Percentiles rank a stretch among this genome's conserved stretches.
These are phyloP conservation scores for Aphelocoma californica DNA, from an alignment of 2,797 vertebrate species.

Conservation along the genomic window DNA sequence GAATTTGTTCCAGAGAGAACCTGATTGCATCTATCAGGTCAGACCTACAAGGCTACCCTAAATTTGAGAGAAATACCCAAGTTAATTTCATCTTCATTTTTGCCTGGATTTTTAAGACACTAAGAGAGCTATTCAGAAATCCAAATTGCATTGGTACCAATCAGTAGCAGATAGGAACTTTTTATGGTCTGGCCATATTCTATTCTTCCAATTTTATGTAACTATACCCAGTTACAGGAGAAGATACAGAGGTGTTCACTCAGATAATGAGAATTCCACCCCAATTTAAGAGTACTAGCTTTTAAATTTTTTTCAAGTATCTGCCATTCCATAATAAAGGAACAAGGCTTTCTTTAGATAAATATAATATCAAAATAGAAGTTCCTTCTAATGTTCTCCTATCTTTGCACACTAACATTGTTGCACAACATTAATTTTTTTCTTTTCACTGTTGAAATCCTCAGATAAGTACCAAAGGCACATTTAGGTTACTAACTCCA, in stretches of 20 bases:
- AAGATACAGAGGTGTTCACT: not conserved
- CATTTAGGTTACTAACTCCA: not conserved
- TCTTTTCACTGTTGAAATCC: not conserved
- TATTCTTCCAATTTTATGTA: not conserved
- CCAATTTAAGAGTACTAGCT: not conserved
- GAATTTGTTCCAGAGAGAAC: not conserved
- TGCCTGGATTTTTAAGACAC: not conserved
- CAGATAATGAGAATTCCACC: not conserved
- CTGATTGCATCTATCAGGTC: not conserved
- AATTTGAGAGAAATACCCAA: not conserved
- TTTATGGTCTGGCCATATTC: not conserved
- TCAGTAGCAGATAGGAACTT: not conserved
- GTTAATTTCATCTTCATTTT: not conserved
- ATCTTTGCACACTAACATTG: not conserved
- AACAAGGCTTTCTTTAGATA: not conserved
- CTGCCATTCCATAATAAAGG: not conserved
- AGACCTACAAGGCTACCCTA: not conserved
- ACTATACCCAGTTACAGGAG: not conserved
- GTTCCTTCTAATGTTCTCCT: not conserved
- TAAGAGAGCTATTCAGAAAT: not conserved
- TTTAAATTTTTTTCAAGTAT: not conserved
- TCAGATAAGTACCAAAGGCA: not conserved
- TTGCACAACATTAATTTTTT: not conserved
- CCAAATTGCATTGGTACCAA: not conserved
- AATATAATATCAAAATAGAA: not conserved